Base-by-base conservation (phyloP, 2,888 invertebrate genomes). In the Diaprepes abbreviatus region DNA sequence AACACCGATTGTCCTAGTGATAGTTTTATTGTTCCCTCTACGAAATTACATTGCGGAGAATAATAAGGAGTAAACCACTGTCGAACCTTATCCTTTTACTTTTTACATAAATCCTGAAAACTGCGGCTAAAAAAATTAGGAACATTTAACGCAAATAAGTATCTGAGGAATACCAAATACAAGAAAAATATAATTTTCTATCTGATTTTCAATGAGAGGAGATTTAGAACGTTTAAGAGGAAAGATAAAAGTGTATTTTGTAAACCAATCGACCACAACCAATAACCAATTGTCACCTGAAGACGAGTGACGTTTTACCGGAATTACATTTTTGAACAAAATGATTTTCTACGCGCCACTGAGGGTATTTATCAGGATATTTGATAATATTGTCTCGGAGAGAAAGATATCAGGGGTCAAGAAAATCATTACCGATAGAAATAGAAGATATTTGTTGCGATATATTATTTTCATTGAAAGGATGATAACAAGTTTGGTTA, bases 71-170 rank as follows among this genome's bases (percentile, higher is more conserved):
- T 40, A 40, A 40, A 16, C 12, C 55, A 24, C 24, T 5, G 5
- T 4, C 3, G n/a, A 66, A 45, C 59, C 48, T 36, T 14, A n/a
- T n/a, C n/a, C n/a, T n/a, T n/a, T 6, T 55, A 9, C 21, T 7
- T 59, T 3, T 59, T n/a, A 28, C 9, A 72, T 16, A 0, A 66
- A 63, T 50, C 65, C 57, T 35, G 72, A 71, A 16, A 35, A 21
- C 17, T 55, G 14, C n/a, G n/a, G n/a, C n/a, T n/a, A n/a, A n/a
- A n/a, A n/a, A n/a, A n/a, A n/a, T n/a, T n/a, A n/a, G n/a, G n/a
- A n/a, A n/a, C n/a, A n/a, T n/a, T 75, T 75, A 36, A 73, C 75
- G 48, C 66, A 72, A 12, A 75, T 70, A 10, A 75, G 33, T 10
- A 66, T 35, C 35, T 72, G 68, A 1, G 74, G 73, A 14, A 65